Percentiles rank a stretch among this genome's conserved stretches.
These are phyloP conservation scores for Istiophorus platypterus DNA, from an alignment of 2,113 vertebrate genomes.

Conservation along the genomic window DNA sequence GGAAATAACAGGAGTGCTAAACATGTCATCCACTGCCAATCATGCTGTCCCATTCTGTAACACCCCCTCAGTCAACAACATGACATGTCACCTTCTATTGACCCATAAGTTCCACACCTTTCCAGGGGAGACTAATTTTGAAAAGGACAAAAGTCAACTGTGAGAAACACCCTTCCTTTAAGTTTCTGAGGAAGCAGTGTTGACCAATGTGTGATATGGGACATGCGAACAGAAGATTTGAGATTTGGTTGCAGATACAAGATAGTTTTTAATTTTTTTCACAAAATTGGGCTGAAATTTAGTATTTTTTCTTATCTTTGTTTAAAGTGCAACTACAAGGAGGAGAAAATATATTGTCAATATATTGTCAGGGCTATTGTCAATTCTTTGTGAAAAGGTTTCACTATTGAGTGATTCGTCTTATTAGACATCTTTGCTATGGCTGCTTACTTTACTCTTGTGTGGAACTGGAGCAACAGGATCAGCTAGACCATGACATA, in stretches of 20 bases:
- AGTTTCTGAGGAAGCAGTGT: not conserved
- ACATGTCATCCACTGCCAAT: slow-evolving; percentile 45
- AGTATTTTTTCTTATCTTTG: not conserved
- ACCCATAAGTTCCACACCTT: slow-evolving; percentile 19
- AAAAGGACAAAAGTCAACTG: slow-evolving; percentile 15
- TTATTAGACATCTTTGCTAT: slow-evolving; percentile 21
- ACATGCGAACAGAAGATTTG: not conserved
- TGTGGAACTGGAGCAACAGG: slow-evolving; percentile 28
- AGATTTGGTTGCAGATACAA: slow-evolving; percentile 9
- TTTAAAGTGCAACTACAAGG: not conserved
- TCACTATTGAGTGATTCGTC: not conserved
- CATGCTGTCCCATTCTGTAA: not conserved
- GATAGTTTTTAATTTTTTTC: not conserved
- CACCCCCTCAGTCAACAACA: slow-evolving; percentile 33
- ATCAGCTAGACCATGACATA: slow-evolving; percentile 12
- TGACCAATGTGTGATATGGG: not conserved
- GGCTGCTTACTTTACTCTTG: slow-evolving; percentile 14
- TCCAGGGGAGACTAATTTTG: slow-evolving; percentile 1
- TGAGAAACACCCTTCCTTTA: slow-evolving; percentile 9
- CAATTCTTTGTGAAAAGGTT: not conserved
- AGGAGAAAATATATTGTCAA: not conserved
- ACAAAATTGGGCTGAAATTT: not conserved
- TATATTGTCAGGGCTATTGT: too few relatives aligned
- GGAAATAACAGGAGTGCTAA: slow-evolving; percentile 36
- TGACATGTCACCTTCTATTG: slow-evolving; percentile 20